phyloP scores from a whole-genome alignment of 2,888 invertebrate genomes.

The Patella depressa region DNA sequence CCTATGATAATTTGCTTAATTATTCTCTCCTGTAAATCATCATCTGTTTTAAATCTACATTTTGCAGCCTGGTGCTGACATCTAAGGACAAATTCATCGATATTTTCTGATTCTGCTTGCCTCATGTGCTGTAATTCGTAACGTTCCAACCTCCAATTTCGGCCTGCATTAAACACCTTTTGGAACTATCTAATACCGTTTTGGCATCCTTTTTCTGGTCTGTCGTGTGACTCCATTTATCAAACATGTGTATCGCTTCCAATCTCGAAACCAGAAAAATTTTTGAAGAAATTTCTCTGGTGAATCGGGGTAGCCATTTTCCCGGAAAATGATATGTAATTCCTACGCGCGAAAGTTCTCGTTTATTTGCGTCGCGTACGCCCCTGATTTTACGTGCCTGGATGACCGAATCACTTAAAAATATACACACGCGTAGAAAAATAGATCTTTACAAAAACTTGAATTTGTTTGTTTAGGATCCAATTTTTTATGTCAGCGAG shows the following conservation, averaged over 20 bases:
- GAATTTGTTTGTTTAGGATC: too few species aligned
- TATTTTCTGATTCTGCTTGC: neutral
- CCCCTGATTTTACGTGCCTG: too few species aligned
- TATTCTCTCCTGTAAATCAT: neutral
- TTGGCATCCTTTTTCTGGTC: neutral
- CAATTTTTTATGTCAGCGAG: too few species aligned
- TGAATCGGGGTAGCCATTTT: too few species aligned
- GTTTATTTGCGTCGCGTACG: too few species aligned
- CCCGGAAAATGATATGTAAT: too few species aligned
- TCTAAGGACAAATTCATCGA: slow-evolving; percentile 4
- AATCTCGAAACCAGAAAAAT: too few species aligned
- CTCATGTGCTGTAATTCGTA: slow-evolving; percentile 1
- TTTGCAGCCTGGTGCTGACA: slow-evolving; percentile 1
- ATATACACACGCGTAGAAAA: too few species aligned
- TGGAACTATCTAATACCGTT: neutral
- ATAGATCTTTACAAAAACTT: too few species aligned
- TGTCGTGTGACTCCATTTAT: neutral
- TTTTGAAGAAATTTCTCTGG: too few species aligned
- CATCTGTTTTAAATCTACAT: neutral
- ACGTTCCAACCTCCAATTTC: slow-evolving; percentile 4
- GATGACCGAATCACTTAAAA: too few species aligned
- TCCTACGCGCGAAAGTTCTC: too few species aligned
- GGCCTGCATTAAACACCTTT: neutral
- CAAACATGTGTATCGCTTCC: neutral
- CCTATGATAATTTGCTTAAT: neutral